Base-by-base conservation (phyloP, 2,888 invertebrate species). In the Eudemis profundana region DNA sequence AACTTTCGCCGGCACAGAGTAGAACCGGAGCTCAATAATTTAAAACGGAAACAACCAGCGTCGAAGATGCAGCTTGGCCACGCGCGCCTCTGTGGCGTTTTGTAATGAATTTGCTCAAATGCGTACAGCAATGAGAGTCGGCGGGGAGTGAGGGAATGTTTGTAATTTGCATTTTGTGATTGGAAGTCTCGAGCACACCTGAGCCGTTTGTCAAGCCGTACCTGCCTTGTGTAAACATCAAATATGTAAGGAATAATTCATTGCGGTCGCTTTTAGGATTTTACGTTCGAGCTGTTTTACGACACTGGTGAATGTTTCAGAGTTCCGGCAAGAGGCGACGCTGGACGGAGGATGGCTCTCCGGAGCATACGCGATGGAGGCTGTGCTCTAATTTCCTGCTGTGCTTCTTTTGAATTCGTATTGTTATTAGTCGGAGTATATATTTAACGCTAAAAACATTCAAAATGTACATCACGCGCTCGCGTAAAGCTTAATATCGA, bases 91-190 rank as follows among this genome's bases (percentile, higher is more conserved):
- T 67, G 36, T 51, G 53, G 56, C 51, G 2, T 19, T 42, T 69
- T 51, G 71, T 77, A 76, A 77, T 76, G 76, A 77, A 74, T 74
- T 72, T 69, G 68, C 70, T 74, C 72, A 75, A 73, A 76, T 74
- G 73, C 72, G 72, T 75, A 74, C 68, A 71, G 72, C 75, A 72
- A 74, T 74, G 71, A 74, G 73, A 71, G 70, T 74, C 74, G 76
- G 73, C 70, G 72, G 71, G 50, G 72, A 72, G 65, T 70, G 71
- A 70, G 71, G 73, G 76, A 74, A 72, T 70, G 72, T 70, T 69
- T 72, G 77, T 79, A 81, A 84, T 84, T 82, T 82, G 78, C 81
- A 82, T 83, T 80, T 78, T 75, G 72, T 78, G 84, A 84, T 83
- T 83, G 83, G 81, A 78, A 77, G 74, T 69, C 74, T 69, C 72